Evolutionary conservation across 2,888 invertebrate genomes (phyloP), one percentile per base, ranked within the genome.

Genomic region (Campoplex capitator): DNA sequence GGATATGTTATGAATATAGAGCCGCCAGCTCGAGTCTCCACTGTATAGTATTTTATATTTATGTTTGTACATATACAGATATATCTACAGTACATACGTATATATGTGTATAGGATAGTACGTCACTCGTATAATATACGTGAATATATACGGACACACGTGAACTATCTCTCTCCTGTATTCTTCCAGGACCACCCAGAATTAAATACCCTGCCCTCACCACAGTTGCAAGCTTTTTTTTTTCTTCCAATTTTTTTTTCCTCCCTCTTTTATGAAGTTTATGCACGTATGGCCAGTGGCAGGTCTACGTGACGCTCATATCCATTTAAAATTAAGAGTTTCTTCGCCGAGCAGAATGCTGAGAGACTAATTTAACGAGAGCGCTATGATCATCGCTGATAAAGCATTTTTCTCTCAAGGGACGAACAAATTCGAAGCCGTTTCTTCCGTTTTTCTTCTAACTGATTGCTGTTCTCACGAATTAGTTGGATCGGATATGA

Each of bases 101-200:
- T 67, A 3, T 76, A 71, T 45, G 73, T 11, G 71, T 18, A 48
- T 80, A 73, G 56, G 35, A 35, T 8, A 45, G 32, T 45, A 45
- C 71, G 16, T 48, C 45, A 70, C 23, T 65, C 48, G 35, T 54
- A n/a, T n/a, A n/a, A 74, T 18, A 16, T 54, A 74, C 13, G 51
- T 58, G 68, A 35, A 82, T 16, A 56, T 28, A 76, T 68, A 71
- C 54, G 32, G 32, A 58, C 65, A 38, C 42, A 79, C 67, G 56
- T 58, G 76, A 48, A 75, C 76, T 90, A 90, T n/a, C n/a, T 88
- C 88, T 89, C 89, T 89, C 87, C 80, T 85, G 88, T 81, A 85
- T 90, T 89, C 84, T 87, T 70, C 73, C 45, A 80, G 89, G 93
- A 93, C 93, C 93, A 93, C 93, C 92, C 92, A 93, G 91, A 88